These are phyloP conservation scores for Tiphia femorata DNA, from an alignment of 2,888 invertebrate genomes.

Conservation along the genomic window DNA sequence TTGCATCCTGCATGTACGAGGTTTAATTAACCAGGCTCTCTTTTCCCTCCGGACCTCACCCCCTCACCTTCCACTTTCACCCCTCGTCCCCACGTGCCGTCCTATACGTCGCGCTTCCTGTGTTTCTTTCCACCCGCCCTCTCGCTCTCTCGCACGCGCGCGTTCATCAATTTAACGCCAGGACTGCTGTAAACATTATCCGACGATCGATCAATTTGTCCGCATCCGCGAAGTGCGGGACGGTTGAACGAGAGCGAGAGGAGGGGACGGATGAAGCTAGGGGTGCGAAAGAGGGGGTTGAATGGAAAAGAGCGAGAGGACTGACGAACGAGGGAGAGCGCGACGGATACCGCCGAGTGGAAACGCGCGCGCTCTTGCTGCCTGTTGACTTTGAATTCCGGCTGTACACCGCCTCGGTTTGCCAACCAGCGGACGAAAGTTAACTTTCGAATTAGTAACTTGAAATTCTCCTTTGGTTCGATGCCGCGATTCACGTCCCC, in stretches of 20 bases:
- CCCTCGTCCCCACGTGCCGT: no score
- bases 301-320: neutral
- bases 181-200: neutral
- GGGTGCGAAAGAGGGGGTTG: neutral
- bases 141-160: no score
- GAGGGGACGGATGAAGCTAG: neutral
- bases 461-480: conserved; percentile 1
- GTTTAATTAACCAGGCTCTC: neutral
- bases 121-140: no score
- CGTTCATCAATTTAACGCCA: neutral
- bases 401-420: neutral
- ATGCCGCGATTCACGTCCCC: no score
- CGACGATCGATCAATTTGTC: neutral
- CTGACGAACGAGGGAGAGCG: neutral
- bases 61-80: no score
- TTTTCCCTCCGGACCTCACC: no score
- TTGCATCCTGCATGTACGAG: neutral
- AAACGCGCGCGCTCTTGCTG: no score
- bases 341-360: conserved; percentile 8
- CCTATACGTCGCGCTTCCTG: no score
- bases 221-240: neutral
- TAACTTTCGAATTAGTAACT: conserved; percentile 17
- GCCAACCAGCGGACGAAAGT: conserved; percentile 2
- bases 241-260: neutral
- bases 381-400: conserved; percentile 22